phyloP scores from a whole-genome alignment of 2,888 invertebrate genomes.

The Silvanus unidentatus region DNA sequence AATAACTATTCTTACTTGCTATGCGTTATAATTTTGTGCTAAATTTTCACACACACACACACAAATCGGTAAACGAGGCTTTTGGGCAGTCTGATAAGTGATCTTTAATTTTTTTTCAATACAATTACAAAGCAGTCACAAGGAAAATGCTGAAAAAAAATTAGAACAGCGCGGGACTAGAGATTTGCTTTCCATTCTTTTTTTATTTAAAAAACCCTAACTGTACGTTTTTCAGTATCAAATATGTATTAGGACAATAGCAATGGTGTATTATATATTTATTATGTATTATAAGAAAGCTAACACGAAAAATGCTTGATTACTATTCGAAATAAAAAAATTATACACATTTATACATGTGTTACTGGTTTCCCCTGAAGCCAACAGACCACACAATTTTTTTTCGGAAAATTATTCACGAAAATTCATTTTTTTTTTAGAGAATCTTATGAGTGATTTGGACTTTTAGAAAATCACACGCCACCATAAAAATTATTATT shows the following conservation, averaged over 20 bases:
- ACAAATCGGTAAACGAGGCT: background rate
- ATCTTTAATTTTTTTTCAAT: constrained; percentile 9
- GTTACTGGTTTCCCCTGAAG: too few species aligned
- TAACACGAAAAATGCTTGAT: constrained; percentile 51
- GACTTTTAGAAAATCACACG: too few species aligned
- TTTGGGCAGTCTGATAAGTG: background rate
- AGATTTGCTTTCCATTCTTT: too few species aligned
- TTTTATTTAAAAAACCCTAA: constrained; percentile 47
- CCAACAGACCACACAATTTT: too few species aligned
- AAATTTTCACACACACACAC: too few species aligned
- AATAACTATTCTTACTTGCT: too few species aligned
- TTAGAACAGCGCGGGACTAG: constrained; percentile 60
- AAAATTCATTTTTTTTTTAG: too few species aligned
- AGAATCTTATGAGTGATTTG: too few species aligned
- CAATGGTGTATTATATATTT: constrained; percentile 30
- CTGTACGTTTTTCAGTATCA: constrained; percentile 59
- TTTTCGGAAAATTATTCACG: too few species aligned
- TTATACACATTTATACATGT: background rate
- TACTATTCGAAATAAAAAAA: constrained; percentile 22
- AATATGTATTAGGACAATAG: constrained; percentile 48
- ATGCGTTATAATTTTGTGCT: too few species aligned
- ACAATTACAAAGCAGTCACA: constrained; percentile 16
- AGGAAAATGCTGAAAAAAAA: constrained; percentile 26
- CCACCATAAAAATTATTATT: too few species aligned
- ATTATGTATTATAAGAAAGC: constrained; percentile 44